These are phyloP conservation scores for Eupithecia vulgata DNA, from an alignment of 2,888 invertebrate species.

Conservation along the genomic window DNA sequence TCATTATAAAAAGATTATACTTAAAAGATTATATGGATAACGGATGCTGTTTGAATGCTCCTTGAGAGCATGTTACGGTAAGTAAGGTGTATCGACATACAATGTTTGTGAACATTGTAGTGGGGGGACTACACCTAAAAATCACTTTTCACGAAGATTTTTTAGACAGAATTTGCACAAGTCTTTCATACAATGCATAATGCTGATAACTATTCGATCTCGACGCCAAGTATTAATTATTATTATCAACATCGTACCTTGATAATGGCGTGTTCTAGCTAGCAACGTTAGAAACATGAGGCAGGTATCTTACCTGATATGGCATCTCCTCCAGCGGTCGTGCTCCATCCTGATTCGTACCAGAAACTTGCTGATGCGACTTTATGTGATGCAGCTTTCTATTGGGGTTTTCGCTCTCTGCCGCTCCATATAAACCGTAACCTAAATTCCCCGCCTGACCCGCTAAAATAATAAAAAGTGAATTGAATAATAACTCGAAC, in stretches of 20 bases:
- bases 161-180: too few relatives aligned
- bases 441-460: conserved; percentile 84
- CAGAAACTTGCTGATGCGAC: conserved; percentile 80
- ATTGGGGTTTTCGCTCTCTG: conserved; percentile 71
- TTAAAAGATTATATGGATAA: too few relatives aligned
- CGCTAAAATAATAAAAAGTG: conserved; percentile 66
- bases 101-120: too few relatives aligned
- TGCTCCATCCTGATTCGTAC: conserved; percentile 69
- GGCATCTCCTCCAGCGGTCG: conserved; percentile 84
- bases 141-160: too few relatives aligned
- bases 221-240: neutral
- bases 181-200: neutral
- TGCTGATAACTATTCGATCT: neutral
- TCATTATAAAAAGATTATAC: too few relatives aligned
- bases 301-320: conserved; percentile 72
- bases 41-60: too few relatives aligned
- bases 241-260: neutral
- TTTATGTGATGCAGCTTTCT: conserved; percentile 77
- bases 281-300: neutral
- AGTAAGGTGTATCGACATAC: too few relatives aligned
- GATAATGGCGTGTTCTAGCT: neutral
- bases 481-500: conserved; percentile 16
- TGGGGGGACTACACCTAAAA: too few relatives aligned
- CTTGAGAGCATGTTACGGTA: too few relatives aligned
- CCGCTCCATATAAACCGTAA: conserved; percentile 82